Percentiles rank a stretch among this genome's conserved stretches.
phyloP scores from a whole-genome alignment of 2,113 vertebrate genomes.

The Xenus cinereus region DNA sequence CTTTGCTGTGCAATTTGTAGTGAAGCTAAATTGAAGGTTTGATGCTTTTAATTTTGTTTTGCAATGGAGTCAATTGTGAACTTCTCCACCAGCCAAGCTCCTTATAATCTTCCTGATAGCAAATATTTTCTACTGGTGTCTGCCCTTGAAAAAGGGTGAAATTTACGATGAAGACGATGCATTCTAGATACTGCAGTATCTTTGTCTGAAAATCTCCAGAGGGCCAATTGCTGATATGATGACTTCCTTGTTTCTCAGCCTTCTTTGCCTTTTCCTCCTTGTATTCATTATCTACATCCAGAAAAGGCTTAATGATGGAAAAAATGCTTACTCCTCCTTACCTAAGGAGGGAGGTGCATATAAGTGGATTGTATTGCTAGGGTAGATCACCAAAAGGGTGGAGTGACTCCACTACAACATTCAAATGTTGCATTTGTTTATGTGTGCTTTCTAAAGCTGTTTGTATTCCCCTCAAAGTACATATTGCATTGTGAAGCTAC shows the following conservation, averaged over 20 bases:
- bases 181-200: background rate
- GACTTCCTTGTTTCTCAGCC: background rate
- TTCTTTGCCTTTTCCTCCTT: background rate
- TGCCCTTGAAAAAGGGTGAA: background rate
- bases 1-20: background rate
- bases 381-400: rapidly evolving
- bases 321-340: background rate
- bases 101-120: background rate
- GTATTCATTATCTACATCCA: background rate
- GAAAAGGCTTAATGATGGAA: background rate
- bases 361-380: background rate
- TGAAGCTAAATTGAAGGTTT: background rate
- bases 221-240: background rate
- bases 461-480: background rate
- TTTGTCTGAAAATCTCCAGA: background rate
- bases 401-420: background rate
- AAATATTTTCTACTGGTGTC: background rate
- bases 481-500: rapidly evolving
- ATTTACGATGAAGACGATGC: rapidly evolving
- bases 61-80: background rate
- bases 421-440: background rate
- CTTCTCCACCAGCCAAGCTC: background rate
- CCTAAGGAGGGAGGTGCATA: background rate
- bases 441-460: background rate
- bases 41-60: background rate